phyloP scores from a whole-genome alignment of 2,888 invertebrate genomes.

The Desoria tigrina region DNA sequence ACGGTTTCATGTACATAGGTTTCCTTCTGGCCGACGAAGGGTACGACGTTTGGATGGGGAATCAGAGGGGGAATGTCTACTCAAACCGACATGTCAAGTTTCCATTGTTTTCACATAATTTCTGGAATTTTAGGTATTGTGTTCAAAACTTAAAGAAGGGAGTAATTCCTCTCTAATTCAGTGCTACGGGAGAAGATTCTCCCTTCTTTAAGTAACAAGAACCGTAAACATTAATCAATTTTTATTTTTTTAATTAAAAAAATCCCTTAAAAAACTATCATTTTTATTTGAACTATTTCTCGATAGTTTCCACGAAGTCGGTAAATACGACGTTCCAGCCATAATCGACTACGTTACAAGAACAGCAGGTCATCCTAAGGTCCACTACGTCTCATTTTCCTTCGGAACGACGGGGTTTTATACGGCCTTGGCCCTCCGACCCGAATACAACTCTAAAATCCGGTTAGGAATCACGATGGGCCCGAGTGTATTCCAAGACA shows the following conservation, averaged over 20 bases:
- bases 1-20: slow-evolving; percentile 49
- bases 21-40: slow-evolving; percentile 57
- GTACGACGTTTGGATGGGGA: slow-evolving; percentile 59
- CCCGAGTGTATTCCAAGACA: slow-evolving; percentile 22
- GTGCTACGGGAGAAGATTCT: slow-evolving; percentile 26
- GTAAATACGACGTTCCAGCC: slow-evolving; percentile 30
- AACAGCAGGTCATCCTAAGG: background rate
- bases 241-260: no score
- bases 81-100: slow-evolving; percentile 10
- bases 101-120: slow-evolving; percentile 8
- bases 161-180: no score
- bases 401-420: slow-evolving; percentile 33
- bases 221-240: no score
- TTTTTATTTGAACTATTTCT: background rate
- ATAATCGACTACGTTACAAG: slow-evolving; percentile 27
- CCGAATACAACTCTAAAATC: slow-evolving; percentile 31
- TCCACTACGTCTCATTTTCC: slow-evolving; percentile 30
- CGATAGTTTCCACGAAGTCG: slow-evolving; percentile 31
- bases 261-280: background rate
- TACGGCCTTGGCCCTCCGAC: slow-evolving; percentile 18
- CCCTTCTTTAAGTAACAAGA: slow-evolving; percentile 22
- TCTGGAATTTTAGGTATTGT: slow-evolving; percentile 32
- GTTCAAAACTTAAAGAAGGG: no score
- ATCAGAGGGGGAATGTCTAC: slow-evolving; percentile 28
- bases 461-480: slow-evolving; percentile 31